phyloP scores from a whole-genome alignment of 1,140 invertebrate genomes.

The Himalopsyche phryganea region DNA sequence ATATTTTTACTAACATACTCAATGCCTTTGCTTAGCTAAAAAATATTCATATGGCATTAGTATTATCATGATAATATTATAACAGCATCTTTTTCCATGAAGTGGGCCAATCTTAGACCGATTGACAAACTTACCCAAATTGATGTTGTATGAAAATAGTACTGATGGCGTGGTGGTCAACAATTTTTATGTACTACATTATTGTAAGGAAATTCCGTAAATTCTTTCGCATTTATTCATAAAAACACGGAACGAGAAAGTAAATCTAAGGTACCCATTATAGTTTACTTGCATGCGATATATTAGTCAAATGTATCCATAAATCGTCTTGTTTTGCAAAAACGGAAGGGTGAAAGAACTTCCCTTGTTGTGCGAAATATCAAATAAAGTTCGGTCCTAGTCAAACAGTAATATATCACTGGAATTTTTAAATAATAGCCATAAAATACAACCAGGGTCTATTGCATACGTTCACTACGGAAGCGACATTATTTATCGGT shows the following conservation, averaged over 20 bases:
- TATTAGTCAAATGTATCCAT: slow-evolving; percentile 28
- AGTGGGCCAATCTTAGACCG: too few relatives aligned
- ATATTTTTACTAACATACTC: too few relatives aligned
- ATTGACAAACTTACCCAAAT: too few relatives aligned
- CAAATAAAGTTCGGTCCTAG: slow-evolving; percentile 32
- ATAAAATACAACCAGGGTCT: slow-evolving; percentile 26
- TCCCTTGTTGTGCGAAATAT: slow-evolving; percentile 30
- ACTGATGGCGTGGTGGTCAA: too few relatives aligned
- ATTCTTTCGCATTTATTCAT: not conserved
- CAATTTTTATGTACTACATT: too few relatives aligned
- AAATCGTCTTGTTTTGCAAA: slow-evolving; percentile 29
- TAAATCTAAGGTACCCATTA: not conserved
- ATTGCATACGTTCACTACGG: slow-evolving; percentile 26
- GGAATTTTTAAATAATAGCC: slow-evolving; percentile 30
- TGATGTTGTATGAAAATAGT: too few relatives aligned
- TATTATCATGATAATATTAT: too few relatives aligned
- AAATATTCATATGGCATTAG: too few relatives aligned
- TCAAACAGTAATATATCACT: slow-evolving; percentile 31
- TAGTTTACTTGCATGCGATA: slow-evolving; percentile 29
- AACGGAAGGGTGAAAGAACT: slow-evolving; percentile 31
- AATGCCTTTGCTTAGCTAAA: too few relatives aligned
- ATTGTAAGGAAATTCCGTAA: slow-evolving; percentile 1
- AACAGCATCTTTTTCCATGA: too few relatives aligned
- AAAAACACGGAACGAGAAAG: not conserved
- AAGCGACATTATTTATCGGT: slow-evolving; percentile 28